phyloP scores from a whole-genome alignment of 2,113 vertebrate genomes.

The Guaruba guarouba region DNA sequence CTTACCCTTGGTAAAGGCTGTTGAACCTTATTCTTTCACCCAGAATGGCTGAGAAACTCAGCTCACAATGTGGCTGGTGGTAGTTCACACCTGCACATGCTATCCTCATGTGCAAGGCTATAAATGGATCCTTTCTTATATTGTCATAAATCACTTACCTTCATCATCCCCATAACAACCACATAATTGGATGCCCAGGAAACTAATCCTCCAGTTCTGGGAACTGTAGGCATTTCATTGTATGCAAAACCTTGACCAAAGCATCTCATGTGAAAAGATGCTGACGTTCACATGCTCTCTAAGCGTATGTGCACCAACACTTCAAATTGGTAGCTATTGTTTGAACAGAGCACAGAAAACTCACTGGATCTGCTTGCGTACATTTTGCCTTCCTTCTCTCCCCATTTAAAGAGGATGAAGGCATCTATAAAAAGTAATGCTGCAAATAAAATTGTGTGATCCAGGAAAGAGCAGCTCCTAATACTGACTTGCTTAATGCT shows the following conservation, averaged over 20 bases:
- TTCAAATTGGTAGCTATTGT: not conserved
- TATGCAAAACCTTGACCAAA: not conserved
- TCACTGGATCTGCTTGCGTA: not conserved
- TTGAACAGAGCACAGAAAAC: not conserved
- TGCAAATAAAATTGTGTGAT: not conserved
- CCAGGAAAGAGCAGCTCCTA: not conserved
- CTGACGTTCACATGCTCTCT: not conserved
- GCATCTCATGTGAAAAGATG: not conserved
- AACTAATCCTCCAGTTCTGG: not conserved
- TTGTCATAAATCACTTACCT: not conserved
- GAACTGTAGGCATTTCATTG: not conserved
- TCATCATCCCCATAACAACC: slow-evolving; percentile 9
- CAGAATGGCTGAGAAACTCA: not conserved
- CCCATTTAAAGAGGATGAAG: not conserved
- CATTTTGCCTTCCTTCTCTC: not conserved
- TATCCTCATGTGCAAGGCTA: not conserved
- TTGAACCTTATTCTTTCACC: not conserved
- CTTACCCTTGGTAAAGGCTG: not conserved
- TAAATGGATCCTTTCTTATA: not conserved
- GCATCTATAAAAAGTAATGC: not conserved
- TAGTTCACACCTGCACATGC: not conserved
- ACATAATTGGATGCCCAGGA: not conserved
- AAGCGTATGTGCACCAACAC: not conserved
- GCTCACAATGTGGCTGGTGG: not conserved
- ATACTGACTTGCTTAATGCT: accelerated